Conservation (phyloP, 2,888 invertebrate species). For the Teinopalpus imperialis region DNA sequence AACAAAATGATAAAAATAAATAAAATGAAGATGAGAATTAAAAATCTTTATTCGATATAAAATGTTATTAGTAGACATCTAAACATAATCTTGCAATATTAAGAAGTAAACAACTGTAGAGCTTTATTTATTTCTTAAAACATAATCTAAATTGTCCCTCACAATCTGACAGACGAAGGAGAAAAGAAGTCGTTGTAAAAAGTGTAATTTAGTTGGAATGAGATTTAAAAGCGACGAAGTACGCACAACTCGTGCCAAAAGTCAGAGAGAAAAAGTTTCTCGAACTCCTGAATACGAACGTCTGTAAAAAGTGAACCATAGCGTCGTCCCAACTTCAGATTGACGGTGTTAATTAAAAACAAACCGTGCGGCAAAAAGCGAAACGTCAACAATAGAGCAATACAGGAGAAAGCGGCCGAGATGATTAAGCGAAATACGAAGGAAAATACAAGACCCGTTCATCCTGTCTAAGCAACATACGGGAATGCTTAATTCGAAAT, state of each 20-base stretch:
- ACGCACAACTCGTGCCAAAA: conserved; percentile 20
- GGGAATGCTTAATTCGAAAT: conserved; percentile 29
- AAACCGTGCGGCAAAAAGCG: conserved; percentile 3
- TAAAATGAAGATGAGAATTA: too few relatives aligned
- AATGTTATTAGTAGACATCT: too few relatives aligned
- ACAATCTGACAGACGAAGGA: conserved; percentile 17
- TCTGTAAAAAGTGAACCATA: conserved; percentile 16
- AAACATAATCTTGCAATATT: conserved; percentile 1
- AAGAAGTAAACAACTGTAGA: conserved; percentile 4
- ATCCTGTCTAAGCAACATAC: conserved; percentile 4
- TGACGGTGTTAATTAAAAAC: conserved; percentile 20
- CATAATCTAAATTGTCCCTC: conserved; percentile 18
- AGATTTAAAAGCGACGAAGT: conserved; percentile 22
- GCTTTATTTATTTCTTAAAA: conserved; percentile 14
- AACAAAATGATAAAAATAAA: too few relatives aligned
- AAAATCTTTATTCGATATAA: too few relatives aligned
- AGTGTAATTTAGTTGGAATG: conserved; percentile 23
- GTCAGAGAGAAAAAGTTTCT: conserved; percentile 14
- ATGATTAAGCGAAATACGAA: conserved; percentile 11
- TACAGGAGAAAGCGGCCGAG: conserved; percentile 8
- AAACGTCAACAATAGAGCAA: conserved; percentile 18
- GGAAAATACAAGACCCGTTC: neutral
- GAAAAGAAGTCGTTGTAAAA: conserved; percentile 20
- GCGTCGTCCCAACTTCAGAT: conserved; percentile 11
- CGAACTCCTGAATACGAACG: conserved; percentile 7